phyloP scores from a whole-genome alignment of 2,797 vertebrate species.

The Halcyon chelicuti region DNA sequence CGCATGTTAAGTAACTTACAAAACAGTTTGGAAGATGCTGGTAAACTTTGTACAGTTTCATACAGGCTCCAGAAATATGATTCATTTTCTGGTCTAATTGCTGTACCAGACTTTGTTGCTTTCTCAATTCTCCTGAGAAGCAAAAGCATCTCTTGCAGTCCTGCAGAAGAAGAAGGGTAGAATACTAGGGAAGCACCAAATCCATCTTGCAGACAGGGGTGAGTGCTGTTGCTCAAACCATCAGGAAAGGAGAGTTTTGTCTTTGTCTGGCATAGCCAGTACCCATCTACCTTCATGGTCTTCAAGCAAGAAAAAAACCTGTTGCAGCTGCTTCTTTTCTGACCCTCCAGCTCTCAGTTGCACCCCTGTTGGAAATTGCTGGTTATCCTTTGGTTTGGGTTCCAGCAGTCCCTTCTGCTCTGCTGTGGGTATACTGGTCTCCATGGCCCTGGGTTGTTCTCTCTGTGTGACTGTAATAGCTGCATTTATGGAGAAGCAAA shows the following conservation, averaged over 20 bases:
- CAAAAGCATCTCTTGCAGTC: background rate
- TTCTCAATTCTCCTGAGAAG: background rate
- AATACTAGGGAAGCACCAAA: background rate
- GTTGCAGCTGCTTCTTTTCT: background rate
- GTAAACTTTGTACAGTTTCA: background rate
- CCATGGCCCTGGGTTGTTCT: fast-evolving
- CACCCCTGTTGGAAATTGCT: background rate
- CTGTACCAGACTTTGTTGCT: background rate
- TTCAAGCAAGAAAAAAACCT: fast-evolving
- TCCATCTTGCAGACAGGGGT: background rate
- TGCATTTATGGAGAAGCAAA: background rate
- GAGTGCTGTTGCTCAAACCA: background rate
- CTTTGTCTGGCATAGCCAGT: background rate
- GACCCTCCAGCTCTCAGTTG: background rate
- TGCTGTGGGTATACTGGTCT: background rate
- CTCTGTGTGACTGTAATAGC: background rate
- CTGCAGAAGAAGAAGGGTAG: background rate
- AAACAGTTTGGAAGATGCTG: background rate
- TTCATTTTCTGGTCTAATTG: slow-evolving; percentile 15
- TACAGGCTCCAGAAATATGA: slow-evolving; percentile 17
- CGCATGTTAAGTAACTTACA: background rate
- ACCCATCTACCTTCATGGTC: background rate
- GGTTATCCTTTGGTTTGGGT: background rate
- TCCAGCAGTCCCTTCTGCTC: background rate
- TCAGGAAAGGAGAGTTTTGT: background rate